Evolutionary conservation across 2,797 vertebrate species (phyloP), one percentile per base, ranked within the genome.

Genomic region (Scomberomorus guttatus): DNA sequence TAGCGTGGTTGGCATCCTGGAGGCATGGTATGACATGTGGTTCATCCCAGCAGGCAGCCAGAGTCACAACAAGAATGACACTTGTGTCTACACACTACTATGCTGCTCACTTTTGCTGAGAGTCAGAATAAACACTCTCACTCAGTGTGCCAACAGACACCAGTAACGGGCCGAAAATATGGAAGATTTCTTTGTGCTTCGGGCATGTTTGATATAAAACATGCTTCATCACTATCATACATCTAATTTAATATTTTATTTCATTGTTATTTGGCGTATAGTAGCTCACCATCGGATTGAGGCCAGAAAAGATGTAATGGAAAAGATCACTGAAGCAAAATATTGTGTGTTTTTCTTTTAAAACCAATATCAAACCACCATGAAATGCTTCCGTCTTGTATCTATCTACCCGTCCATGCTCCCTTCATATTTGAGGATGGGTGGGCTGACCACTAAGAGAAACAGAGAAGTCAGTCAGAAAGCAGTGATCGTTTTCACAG

Each of bases 401-500:
- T 79, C 61, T 69, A 81, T 82, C 80, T 52, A 54, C 44, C 58
- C 75, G 27, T 81, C 68, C 57, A 48, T 42, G 76, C 72, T 81
- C 32, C 72, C 18, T 72, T 80, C 84, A 88, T 88, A 88, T 87
- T 89, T 86, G 81, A 80, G 42, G 82, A 86, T 73, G 88, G 87
- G 84, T 90, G 90, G 82, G 78, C 87, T 81, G 80, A 82, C 88
- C 85, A 75, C 69, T 60, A 70, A 55, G 85, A 80, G 75, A 76
- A 83, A 87, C 77, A 84, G 66, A 37, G 57, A 76, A 68, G 79
- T 13, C 46, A 83, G 73, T 88, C 78, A 80, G 78, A 84, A 51
- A 79, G 79, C 29, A 77, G 72, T 87, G 86, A 91, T 88, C 65
- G 72, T 83, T 91, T 90, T 90, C 69, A 67, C 89, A 89, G 89